Base-by-base conservation (phyloP, 1,140 invertebrate genomes). In the Ericerus pela region DNA sequence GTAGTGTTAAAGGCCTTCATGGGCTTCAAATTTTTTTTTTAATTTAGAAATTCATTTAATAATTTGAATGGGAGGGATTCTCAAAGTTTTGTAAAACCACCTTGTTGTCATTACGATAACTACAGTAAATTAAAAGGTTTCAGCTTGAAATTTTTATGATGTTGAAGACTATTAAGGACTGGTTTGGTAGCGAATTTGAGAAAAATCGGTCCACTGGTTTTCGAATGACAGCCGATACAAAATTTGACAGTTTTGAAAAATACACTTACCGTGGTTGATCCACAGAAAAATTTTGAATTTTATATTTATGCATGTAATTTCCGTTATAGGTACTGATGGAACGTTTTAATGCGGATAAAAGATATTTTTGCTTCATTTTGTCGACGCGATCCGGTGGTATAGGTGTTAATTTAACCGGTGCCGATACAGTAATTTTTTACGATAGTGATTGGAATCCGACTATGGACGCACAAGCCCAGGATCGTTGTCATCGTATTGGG, bases 371-470 rank as follows among this genome's bases (percentile, higher is more conserved):
- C 62, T 99, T 99, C 68, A 99, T 99, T 62, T 69, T 99, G 28
- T 98, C 95, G 0, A 99, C 96, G 20, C 79, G 96, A 53, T 96
- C 92, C 41, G 96, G 96, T 65, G 96, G 96, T 62, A 84, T 99
- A 51, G 96, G 96, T 56, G 87, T 99, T 14, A 99, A 99, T 78
- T 75, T 99, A 54, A 99, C 95, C 10, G 96, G 96, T 53, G 96
- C 96, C 28, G 96, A 99, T 73, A 97, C 94, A 62, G 96, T 99
- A 38, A 88, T 99, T 67, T 99, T 99, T 74, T 99, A 99, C 72
- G 96, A 99, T 73, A 96, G 91, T 60, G 96, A 99, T 73, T 99
- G 96, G 96, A 99, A 99, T 80, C 95, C 96, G 38, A 99, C 95
- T 0, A 99, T 99, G 95, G 95, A 99, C 78, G 94, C 94, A 41